Base-by-base conservation (phyloP, 2,888 invertebrate species). In the Agelastica alni region DNA sequence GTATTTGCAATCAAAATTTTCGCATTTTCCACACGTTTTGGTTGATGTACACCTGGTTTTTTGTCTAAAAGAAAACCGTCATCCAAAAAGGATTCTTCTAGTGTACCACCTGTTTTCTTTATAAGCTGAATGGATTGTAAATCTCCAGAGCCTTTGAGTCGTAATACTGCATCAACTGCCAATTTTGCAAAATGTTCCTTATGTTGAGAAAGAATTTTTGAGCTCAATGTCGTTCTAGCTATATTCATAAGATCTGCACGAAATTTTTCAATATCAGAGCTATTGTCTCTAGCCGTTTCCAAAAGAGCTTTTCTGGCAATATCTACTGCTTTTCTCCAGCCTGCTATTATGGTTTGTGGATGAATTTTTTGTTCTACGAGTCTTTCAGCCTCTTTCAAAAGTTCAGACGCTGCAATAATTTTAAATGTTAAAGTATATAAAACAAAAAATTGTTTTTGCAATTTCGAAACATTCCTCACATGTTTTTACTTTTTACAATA, bases 1-100 rank as follows among this genome's bases (percentile, higher is more conserved):
- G 99, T 99, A 76, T 99, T 99, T 7, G 98, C 98, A 68, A 99
- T 94, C 16, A 99, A 84, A 71, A 99, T 97, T 72, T 87, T 91
- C 1, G 97, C 97, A 72, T 99, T 96, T 72, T 96, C 94, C 63
- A 99, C 81, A 64, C 88, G 83, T 74, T 96, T 94, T 0, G 99
- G 99, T 77, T 99, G 99, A 80, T 97, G 94, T 17, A 99, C 89
- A 59, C 99, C 99, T 17, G 96, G 88, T 80, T 93, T 96, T 75
- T 99, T 99, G 76, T 98, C 96, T 61, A 99, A 78, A 52, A 99
- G 80, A 75, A 99, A 99, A 26, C 88, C 92, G 72, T 91, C 89
- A 80, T 99, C 99, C 36, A 99, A 80, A 79, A 96, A 99, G 1
- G 98, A 99, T 70, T 99, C 97, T 58, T 89, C 87, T 45, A 99